Conservation (phyloP, 2,888 invertebrate species). For the Agrilus mali region DNA sequence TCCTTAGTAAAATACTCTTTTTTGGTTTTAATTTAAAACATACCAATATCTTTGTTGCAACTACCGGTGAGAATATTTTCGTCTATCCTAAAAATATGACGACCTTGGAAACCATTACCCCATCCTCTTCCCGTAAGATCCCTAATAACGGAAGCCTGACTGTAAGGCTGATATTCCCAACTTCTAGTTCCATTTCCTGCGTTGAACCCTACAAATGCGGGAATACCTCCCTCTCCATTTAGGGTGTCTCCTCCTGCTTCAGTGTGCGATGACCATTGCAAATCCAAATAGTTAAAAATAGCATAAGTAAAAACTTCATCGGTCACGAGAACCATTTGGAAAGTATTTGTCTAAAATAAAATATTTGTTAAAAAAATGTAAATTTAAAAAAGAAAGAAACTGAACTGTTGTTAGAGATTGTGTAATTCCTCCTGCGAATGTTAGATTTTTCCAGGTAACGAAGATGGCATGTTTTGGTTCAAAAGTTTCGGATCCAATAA, state of each 20-base stretch:
- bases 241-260: constrained; percentile 85
- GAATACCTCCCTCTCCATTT: constrained; percentile 73
- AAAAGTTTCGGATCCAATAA: constrained; percentile 84
- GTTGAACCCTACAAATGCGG: constrained; percentile 90
- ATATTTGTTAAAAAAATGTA: constrained; percentile 1
- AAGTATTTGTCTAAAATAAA: constrained; percentile 71
- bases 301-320: constrained; percentile 91
- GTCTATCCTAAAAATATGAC: constrained; percentile 90
- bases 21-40: constrained; percentile 15
- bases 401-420: constrained; percentile 57
- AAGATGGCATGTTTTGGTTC: constrained; percentile 82
- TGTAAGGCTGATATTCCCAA: constrained; percentile 82
- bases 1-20: not conserved
- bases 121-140: constrained; percentile 76
- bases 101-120: constrained; percentile 77
- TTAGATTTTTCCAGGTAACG: constrained; percentile 93
- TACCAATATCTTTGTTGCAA: constrained; percentile 82
- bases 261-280: constrained; percentile 85
- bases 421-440: constrained; percentile 79
- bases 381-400: constrained; percentile 2
- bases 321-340: constrained; percentile 86
- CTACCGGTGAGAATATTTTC: constrained; percentile 88
- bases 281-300: constrained; percentile 85
- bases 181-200: constrained; percentile 88
- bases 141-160: constrained; percentile 71